phyloP scores from a whole-genome alignment of 2,797 vertebrate species.

The Amazonetta brasiliensis region DNA sequence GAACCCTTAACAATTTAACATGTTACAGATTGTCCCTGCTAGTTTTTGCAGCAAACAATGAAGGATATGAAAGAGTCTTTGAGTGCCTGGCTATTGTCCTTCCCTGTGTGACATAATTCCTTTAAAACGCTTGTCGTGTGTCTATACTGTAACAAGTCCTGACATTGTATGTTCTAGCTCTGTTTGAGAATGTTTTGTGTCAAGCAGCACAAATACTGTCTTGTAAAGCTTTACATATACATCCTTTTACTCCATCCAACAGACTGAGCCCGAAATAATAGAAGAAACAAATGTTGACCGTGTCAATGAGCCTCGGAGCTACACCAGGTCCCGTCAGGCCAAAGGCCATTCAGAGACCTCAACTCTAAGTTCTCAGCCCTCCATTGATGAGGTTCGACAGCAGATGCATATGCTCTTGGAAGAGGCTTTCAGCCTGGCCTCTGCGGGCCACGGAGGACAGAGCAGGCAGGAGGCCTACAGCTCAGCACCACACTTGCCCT shows the following conservation, averaged over 20 bases:
- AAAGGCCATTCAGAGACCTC: constrained; percentile 98
- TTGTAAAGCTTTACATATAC: background rate
- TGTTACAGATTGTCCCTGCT: background rate
- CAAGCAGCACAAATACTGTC: background rate
- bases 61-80: background rate
- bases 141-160: background rate
- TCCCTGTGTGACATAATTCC: background rate
- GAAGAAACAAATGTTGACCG: constrained; percentile 97
- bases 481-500: constrained; percentile 88
- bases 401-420: constrained; percentile 99
- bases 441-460: constrained; percentile 90
- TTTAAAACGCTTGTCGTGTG: fast-evolving
- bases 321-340: constrained; percentile 85
- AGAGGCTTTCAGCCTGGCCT: constrained; percentile 97
- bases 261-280: constrained; percentile 97
- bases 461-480: constrained; percentile 87
- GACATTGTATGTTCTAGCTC: background rate
- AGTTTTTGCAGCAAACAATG: background rate
- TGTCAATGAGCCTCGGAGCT: constrained; percentile 84
- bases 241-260: constrained; percentile 42
- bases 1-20: background rate
- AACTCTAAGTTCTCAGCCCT: constrained; percentile 98
- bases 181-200: background rate
- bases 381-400: constrained; percentile 97
- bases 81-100: background rate